A percentile compares a stretch with the other conserved stretches of the same genome.
Conservation (phyloP, 2,888 invertebrate genomes). For the Callinectes sapidus region DNA sequence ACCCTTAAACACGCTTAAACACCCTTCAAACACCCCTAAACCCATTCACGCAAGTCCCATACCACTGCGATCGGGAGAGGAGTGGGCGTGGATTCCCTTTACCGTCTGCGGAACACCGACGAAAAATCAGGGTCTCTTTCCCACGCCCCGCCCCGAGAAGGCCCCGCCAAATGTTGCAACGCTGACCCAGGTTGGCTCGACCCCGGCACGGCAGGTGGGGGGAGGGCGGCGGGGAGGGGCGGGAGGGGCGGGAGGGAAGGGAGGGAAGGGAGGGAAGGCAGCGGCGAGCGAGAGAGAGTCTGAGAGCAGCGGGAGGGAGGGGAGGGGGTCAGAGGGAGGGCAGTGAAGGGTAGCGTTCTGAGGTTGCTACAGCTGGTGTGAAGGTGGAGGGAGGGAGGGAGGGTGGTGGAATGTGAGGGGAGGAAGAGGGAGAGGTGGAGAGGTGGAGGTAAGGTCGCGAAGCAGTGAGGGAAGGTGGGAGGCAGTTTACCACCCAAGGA, state of each 20-base stretch:
- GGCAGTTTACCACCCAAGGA: conserved; percentile 1
- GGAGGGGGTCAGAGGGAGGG: conserved; percentile 5
- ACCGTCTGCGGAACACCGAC: neutral
- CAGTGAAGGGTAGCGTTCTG: neutral
- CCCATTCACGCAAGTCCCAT: neutral
- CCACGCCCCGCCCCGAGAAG: conserved; percentile 15
- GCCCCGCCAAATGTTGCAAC: neutral
- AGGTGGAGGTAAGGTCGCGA: neutral
- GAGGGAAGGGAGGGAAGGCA: conserved; percentile 17
- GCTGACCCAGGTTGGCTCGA: conserved; percentile 24
- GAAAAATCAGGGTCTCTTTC: conserved; percentile 9
- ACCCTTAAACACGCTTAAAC: neutral
- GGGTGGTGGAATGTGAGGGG: neutral
- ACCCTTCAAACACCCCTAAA: neutral
- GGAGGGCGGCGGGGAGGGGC: neutral
- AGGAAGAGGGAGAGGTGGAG: conserved; percentile 27
- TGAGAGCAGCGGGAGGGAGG: neutral
- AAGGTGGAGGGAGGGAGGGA: neutral
- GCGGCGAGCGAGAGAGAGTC: neutral
- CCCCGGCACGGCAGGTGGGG: neutral
- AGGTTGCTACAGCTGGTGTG: neutral
- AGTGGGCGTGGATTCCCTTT: neutral
- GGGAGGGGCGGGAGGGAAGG: conserved; percentile 9
- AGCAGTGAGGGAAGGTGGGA: conserved; percentile 16
- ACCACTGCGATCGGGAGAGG: neutral